A percentile compares a stretch with the other conserved stretches of the same genome.
These are phyloP conservation scores for Lymantria dispar DNA, from an alignment of 2,888 invertebrate genomes.

Conservation along the genomic window DNA sequence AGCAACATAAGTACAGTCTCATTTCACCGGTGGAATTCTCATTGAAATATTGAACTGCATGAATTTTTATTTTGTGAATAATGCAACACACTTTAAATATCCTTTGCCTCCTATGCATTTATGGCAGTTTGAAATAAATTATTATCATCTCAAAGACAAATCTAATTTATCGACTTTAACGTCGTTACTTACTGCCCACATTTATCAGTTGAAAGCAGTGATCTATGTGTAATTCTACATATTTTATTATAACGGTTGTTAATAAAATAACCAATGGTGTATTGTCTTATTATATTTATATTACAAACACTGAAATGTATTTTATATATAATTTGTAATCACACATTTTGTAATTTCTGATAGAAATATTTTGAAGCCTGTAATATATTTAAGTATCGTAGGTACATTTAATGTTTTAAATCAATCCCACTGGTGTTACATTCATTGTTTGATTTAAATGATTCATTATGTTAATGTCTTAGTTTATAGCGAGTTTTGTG, in stretches of 20 bases:
- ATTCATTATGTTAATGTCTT: constrained; percentile 2
- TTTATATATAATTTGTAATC: constrained; percentile 14
- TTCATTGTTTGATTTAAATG: background rate
- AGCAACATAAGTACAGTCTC: constrained; percentile 1
- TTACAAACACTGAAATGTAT: constrained; percentile 1
- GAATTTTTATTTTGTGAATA: background rate
- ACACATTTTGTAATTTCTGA: constrained; percentile 19
- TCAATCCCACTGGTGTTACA: constrained; percentile 6
- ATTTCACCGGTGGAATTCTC: background rate
- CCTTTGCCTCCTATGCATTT: too few relatives aligned
- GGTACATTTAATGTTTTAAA: constrained; percentile 15
- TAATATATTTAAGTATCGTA: constrained; percentile 7
- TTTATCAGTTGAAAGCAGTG: too few relatives aligned
- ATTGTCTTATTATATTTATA: constrained; percentile 13
- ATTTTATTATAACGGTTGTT: too few relatives aligned
- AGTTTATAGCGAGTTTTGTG: background rate
- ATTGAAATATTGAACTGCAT: background rate
- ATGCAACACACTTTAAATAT: too few relatives aligned
- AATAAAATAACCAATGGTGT: constrained; percentile 9
- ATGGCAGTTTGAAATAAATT: too few relatives aligned
- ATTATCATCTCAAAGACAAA: too few relatives aligned
- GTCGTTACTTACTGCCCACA: too few relatives aligned
- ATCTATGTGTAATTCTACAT: too few relatives aligned
- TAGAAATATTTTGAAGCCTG: constrained; percentile 11
- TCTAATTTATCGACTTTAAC: too few relatives aligned